Base-by-base conservation (phyloP, 2,888 invertebrate genomes). In the Colletes collaris region DNA sequence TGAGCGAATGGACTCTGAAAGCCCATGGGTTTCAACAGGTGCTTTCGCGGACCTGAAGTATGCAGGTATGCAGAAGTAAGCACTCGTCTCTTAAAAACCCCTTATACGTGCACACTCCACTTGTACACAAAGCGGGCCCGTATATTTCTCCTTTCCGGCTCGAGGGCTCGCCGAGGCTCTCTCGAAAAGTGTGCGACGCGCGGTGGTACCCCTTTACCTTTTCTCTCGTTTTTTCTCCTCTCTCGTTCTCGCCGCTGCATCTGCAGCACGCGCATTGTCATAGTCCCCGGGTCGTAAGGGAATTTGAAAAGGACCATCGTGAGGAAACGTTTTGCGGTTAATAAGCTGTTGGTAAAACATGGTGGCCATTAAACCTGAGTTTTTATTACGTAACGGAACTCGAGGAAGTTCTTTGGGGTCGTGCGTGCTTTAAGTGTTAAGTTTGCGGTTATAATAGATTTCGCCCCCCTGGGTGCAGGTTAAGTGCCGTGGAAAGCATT, bases 1-100 rank as follows among this genome's bases (percentile, higher is more conserved):
- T 76, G 82, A 86, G 66, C 83, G 85, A 79, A 82, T 62, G 82
- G 65, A 83, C 79, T 79, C 76, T 81, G 86, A 85, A 86, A 83
- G 82, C 81, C 81, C 79, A 68, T 70, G 85, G 84, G 89, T 90
- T 90, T 92, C 92, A 92, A 92, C 92, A 92, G 92, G 92, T 92
- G 92, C 90, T 90, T 88, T 88, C 84, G 89, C 84, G 85, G 81
- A 86, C 77, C 84, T 86, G 82, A 84, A 89, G 89, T 86, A 91
- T 90, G 91, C 90, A 91, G 90, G 91, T 91, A 91, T 89, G 88
- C 85, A 87, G 86, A 89, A 90, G 89, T 84, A 89, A 91, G 90
- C 89, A 90, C 89, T 90, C 85, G 76, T 88, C 83, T 84, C 76
- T 84, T 90, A 85, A 87, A 91, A 87, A 77, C 88, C 90, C 89